Base-by-base conservation (phyloP, 1,140 invertebrate species). In the Adoxophyes honmai region DNA sequence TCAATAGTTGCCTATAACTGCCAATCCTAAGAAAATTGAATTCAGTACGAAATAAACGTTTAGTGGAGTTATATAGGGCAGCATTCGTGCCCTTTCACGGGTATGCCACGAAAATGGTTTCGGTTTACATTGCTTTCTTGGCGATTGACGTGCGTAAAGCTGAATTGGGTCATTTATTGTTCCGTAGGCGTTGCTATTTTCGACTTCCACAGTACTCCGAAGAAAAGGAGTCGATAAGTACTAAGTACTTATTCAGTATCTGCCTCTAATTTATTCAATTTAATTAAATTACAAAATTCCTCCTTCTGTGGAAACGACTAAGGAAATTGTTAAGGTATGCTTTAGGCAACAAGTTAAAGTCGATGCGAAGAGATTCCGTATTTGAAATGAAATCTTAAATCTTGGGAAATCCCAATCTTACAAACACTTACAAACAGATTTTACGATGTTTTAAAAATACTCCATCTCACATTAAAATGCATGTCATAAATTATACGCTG, bases 81-180 rank as follows among this genome's bases (percentile, higher is more conserved):
- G 11, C 35, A 14, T 52, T n/a, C n/a, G 21, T 52, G 34, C 21
- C 33, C 13, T 53, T 53, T 35, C 34, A 35, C 15, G 33, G 10
- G 39, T 9, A 15, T 53, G 34, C 52, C 35, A 36, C 33, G 15
- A 35, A 53, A 11, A 28, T 35, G 28, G 16, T 6, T 28, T 35
- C 52, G 16, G 21, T 28, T 35, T 33, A 15, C 11, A 53, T 35
- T 35, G 10, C 52, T 35, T 53, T 16, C 18, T 48, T 48, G 42
- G 21, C 42, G 42, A 48, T 48, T 48, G 42, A 48, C 42, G 11
- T 6, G 21, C 6, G 15, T 16, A 28, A 3, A n/a, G 42, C 18
- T 1, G 16, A 48, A 28, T 48, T 48, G 18, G 42, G 42, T 48
- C 42, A 48, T 21, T 44, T 48, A 48, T 28, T 28, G 0, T 7